A percentile compares a stretch with the other conserved stretches of the same genome.
Evolutionary conservation across 2,888 invertebrate species (phyloP).

Genomic region (Oxystoma pomonae): DNA sequence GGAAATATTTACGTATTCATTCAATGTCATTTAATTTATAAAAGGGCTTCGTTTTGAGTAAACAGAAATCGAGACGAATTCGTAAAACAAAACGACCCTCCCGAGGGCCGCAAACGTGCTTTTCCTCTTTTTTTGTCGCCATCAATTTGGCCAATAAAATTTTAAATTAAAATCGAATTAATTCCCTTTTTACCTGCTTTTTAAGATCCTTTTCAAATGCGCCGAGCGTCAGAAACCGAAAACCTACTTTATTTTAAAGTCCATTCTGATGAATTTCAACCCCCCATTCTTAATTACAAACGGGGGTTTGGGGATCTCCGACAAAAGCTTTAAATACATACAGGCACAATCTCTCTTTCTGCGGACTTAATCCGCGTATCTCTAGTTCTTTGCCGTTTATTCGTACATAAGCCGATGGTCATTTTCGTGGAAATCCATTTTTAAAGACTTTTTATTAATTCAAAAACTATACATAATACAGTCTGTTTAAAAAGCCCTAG

Average conservation of each 20-base stretch:
- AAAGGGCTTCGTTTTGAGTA: conserved; percentile 8
- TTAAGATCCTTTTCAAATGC: conserved; percentile 29
- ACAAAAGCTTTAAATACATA: conserved; percentile 24
- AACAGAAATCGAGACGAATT: conserved; percentile 13
- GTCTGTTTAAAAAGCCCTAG: background rate
- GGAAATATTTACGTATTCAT: too few relatives aligned
- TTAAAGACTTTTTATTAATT: conserved; percentile 19
- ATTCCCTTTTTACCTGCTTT: conserved; percentile 33
- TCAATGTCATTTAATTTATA: too few relatives aligned
- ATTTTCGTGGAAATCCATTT: conserved; percentile 22
- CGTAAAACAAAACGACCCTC: conserved; percentile 18
- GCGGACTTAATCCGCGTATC: conserved; percentile 21
- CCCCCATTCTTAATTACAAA: conserved; percentile 44
- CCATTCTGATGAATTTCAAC: conserved; percentile 46
- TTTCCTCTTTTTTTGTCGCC: conserved; percentile 12
- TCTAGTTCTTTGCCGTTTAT: conserved; percentile 20
- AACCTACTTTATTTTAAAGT: conserved; percentile 44
- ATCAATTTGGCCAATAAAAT: conserved; percentile 31
- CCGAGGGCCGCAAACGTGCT: conserved; percentile 11
- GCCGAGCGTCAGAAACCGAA: conserved; percentile 31
- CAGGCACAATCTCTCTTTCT: conserved; percentile 13
- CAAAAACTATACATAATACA: background rate
- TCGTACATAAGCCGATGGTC: conserved; percentile 17
- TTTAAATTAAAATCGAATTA: conserved; percentile 36
- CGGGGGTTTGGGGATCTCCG: conserved; percentile 19